These are phyloP conservation scores for Amphiprion clarkii DNA, from an alignment of 2,797 vertebrate species.

Conservation along the genomic window DNA sequence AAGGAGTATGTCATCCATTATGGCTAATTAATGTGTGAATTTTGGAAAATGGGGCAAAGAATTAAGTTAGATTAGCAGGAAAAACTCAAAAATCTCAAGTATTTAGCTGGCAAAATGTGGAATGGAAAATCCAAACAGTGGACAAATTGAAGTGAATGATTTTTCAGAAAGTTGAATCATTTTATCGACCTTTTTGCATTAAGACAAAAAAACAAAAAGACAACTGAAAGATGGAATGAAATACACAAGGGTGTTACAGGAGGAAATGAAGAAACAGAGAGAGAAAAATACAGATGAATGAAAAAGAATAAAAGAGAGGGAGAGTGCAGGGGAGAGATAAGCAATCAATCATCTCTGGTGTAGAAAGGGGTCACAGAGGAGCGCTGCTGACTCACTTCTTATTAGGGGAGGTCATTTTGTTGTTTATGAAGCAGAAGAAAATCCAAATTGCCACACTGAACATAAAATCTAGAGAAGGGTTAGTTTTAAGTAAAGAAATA, in stretches of 20 bases:
- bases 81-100: background rate
- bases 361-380: conserved; percentile 54
- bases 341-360: conserved; percentile 64
- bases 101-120: background rate
- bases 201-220: background rate
- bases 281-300: conserved; percentile 43
- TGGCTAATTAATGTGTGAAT: background rate
- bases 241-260: conserved; percentile 32
- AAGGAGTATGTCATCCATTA: conserved; percentile 1
- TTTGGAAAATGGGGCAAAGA: conserved; percentile 21
- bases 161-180: conserved; percentile 32
- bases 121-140: background rate
- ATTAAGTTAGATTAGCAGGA: background rate
- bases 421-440: conserved; percentile 53
- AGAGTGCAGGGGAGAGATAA: conserved; percentile 53
- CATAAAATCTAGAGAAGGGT: conserved; percentile 18
- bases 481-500: background rate
- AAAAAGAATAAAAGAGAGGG: conserved; percentile 8
- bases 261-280: conserved; percentile 42
- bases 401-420: conserved; percentile 62
- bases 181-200: conserved; percentile 25
- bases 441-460: conserved; percentile 25
- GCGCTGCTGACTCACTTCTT: conserved; percentile 44
- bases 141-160: background rate
- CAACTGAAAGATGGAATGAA: conserved; percentile 17